Conservation (phyloP, 2,888 invertebrate species). For the Cheiracanthium punctorium region DNA sequence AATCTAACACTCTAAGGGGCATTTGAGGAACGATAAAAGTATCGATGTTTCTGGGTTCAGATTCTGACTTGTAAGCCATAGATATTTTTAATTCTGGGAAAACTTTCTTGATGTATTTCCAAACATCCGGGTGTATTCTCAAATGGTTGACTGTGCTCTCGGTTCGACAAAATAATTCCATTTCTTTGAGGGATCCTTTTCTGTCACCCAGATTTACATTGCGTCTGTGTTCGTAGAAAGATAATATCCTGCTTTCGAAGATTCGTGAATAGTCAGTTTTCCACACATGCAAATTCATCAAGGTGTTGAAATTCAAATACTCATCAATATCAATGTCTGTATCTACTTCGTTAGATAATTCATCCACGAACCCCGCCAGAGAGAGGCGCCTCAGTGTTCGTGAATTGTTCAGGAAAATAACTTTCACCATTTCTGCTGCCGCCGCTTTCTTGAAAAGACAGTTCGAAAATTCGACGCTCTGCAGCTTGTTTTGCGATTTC, state of each 20-base stretch:
- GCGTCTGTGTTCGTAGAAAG: background rate
- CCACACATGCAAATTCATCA: background rate
- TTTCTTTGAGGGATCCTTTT: too few species aligned
- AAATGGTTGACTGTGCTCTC: too few species aligned
- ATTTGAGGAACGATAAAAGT: background rate
- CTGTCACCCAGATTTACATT: background rate
- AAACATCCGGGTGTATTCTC: too few species aligned
- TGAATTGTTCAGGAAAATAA: background rate
- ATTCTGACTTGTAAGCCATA: background rate
- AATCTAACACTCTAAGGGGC: background rate
- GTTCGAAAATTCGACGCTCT: background rate
- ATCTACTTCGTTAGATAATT: background rate
- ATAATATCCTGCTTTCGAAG: background rate
- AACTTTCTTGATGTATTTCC: too few species aligned
- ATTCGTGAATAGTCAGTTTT: background rate
- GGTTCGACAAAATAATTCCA: too few species aligned
- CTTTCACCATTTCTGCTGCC: background rate
- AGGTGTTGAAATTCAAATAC: background rate
- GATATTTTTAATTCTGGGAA: too few species aligned
- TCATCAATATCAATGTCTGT: background rate
- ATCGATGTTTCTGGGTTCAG: background rate
- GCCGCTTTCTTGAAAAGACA: background rate
- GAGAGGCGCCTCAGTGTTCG: background rate
- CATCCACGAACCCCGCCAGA: background rate
- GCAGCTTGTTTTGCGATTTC: background rate